A percentile compares a stretch with the other conserved stretches of the same genome.
Evolutionary conservation across 2,888 invertebrate species (phyloP).

Genomic region (Aspidiotus rigidus): DNA sequence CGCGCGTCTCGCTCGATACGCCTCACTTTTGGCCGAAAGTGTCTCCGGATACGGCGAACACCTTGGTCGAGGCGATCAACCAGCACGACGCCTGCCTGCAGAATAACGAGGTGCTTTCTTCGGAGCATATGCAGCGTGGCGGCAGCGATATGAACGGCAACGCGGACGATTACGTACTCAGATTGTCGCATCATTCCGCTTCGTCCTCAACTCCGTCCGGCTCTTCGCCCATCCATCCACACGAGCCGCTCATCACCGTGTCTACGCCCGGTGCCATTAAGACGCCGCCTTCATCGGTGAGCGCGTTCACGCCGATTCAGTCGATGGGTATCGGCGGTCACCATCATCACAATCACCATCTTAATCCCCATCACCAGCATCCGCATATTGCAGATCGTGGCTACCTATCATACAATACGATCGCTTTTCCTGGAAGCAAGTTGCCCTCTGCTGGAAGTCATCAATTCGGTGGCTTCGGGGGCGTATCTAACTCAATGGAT

Average conservation of each 20-base stretch:
- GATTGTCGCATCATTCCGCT: conserved; percentile 39
- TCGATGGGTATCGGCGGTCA: conserved; percentile 55
- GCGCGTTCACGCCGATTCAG: conserved; percentile 90
- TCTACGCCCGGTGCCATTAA: conserved; percentile 38
- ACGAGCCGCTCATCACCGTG: conserved; percentile 42
- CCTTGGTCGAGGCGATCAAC: conserved; percentile 43
- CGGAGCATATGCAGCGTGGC: conserved; percentile 15
- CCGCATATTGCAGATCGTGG: conserved; percentile 44
- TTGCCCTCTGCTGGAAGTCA: conserved; percentile 35
- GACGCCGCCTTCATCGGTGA: conserved; percentile 58
- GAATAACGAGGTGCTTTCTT: conserved; percentile 24
- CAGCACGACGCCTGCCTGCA: conserved; percentile 40
- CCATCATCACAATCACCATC: conserved; percentile 53
- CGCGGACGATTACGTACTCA: conserved; percentile 42
- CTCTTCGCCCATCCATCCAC: conserved; percentile 44
- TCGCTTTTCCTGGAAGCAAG: conserved; percentile 59
- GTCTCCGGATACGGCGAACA: conserved; percentile 62
- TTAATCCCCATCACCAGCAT: conserved; percentile 46
- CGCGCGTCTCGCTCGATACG: conserved; percentile 42
- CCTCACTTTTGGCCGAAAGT: conserved; percentile 72
- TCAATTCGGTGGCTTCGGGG: conserved; percentile 38
- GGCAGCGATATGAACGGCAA: conserved; percentile 30
- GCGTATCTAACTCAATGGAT: conserved; percentile 38
- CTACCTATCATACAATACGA: conserved; percentile 81
- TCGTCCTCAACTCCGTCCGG: conserved; percentile 42